These are phyloP conservation scores for Neria commutata DNA, from an alignment of 2,888 invertebrate genomes.

Conservation along the genomic window DNA sequence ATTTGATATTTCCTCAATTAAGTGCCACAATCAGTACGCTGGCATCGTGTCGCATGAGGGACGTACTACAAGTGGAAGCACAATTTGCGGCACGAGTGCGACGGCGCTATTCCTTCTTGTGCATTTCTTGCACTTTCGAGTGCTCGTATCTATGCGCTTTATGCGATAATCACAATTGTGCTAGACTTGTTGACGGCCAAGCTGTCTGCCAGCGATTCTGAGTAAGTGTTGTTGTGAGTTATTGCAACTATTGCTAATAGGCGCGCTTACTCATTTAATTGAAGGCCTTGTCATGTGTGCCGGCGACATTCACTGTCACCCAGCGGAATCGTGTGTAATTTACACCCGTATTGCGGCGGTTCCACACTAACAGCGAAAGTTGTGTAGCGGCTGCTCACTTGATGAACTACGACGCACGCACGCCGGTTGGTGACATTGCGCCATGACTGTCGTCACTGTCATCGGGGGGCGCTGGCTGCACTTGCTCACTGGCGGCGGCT, in stretches of 20 bases:
- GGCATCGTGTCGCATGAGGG: slow-evolving; percentile 3
- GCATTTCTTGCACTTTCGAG: neutral
- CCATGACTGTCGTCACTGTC: too few species aligned
- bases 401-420: too few species aligned
- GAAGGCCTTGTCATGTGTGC: neutral
- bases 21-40: slow-evolving; percentile 32
- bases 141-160: too few species aligned
- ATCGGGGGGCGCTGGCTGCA: too few species aligned
- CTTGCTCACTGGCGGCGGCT: neutral
- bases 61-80: slow-evolving; percentile 29
- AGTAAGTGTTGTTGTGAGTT: neutral
- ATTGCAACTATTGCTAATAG: neutral
- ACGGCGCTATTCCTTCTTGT: neutral
- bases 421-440: too few species aligned
- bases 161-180: neutral
- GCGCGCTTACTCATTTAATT: neutral
- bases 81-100: slow-evolving; percentile 14
- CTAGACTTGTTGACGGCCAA: neutral
- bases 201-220: too few species aligned
- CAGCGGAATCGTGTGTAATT: too few species aligned
- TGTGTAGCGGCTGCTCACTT: neutral
- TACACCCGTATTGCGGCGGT: neutral
- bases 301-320: neutral
- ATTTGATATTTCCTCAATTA: slow-evolving; percentile 62
- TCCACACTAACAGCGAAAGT: neutral